Evolutionary conservation across 1,140 invertebrate genomes (phyloP).

Genomic region (Aphelenchoides avenae): DNA sequence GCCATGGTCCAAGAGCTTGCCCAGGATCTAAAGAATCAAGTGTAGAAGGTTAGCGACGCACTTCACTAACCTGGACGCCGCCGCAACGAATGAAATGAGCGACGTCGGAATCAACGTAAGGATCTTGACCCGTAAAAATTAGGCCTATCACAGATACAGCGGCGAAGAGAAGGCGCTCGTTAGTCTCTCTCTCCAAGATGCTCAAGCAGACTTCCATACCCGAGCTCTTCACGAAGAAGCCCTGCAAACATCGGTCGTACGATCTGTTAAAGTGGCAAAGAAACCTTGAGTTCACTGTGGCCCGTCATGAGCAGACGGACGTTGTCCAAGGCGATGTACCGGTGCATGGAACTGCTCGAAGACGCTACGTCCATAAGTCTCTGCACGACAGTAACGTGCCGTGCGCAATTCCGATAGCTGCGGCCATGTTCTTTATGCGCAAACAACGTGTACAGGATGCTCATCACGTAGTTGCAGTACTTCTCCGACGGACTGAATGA

Average conservation of each 20-base stretch:
- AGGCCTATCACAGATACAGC: not conserved
- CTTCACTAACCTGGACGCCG: not conserved
- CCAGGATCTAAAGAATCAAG: slow-evolving; percentile 1
- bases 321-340: too few relatives aligned
- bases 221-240: not conserved
- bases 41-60: slow-evolving; percentile 3
- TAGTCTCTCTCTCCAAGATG: slow-evolving; percentile 1
- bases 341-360: too few relatives aligned
- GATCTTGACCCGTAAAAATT: too few relatives aligned
- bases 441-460: slow-evolving; percentile 13
- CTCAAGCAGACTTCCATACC: slow-evolving; percentile 14
- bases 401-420: too few relatives aligned
- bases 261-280: too few relatives aligned
- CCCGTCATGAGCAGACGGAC: too few relatives aligned
- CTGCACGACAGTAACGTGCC: too few relatives aligned
- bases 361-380: too few relatives aligned
- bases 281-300: too few relatives aligned
- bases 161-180: slow-evolving; percentile 7
- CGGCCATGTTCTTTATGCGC: too few relatives aligned
- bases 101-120: too few relatives aligned
- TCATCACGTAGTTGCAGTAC: slow-evolving; percentile 9
- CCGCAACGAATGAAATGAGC: slow-evolving; percentile 11
- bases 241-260: slow-evolving; percentile 1
- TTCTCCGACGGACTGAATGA: slow-evolving; percentile 17
- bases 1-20: not conserved